These are phyloP conservation scores for Aegithalos caudatus DNA, from an alignment of 2,113 vertebrate species.

Conservation along the genomic window DNA sequence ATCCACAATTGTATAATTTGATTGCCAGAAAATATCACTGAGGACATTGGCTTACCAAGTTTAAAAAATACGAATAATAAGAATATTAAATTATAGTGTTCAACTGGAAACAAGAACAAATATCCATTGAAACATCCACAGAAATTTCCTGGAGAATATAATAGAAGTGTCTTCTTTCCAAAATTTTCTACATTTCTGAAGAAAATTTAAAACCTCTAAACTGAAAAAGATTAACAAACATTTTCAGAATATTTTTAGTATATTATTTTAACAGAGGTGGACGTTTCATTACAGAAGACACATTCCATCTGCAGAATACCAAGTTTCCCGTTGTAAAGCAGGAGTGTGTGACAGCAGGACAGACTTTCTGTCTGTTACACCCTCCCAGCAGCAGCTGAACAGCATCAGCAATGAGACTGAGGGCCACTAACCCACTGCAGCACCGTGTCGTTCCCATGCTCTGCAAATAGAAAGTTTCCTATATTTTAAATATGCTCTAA, in stretches of 20 bases:
- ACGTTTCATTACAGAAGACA: not conserved
- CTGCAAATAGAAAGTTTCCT: not conserved
- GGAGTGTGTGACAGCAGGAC: not conserved
- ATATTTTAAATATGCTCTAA: not conserved
- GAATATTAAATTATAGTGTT: constrained; percentile 47
- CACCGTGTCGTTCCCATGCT: not conserved
- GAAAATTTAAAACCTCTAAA: not conserved
- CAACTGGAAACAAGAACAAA: not conserved
- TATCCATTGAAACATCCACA: not conserved
- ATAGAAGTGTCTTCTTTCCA: not conserved
- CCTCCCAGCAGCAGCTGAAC: not conserved
- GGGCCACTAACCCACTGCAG: not conserved
- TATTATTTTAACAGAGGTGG: not conserved
- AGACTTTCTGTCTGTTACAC: not conserved
- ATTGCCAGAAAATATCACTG: constrained; percentile 39
- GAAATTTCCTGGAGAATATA: not conserved
- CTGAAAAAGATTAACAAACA: not conserved
- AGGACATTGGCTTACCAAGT: constrained; percentile 13
- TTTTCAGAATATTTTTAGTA: not conserved
- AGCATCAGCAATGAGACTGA: not conserved
- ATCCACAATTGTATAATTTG: constrained; percentile 47
- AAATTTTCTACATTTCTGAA: not conserved
- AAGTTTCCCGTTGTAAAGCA: not conserved
- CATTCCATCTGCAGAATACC: not conserved
- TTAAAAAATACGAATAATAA: constrained; percentile 34